These are phyloP conservation scores for Varroa destructor DNA, from an alignment of 1,140 invertebrate genomes.

Conservation along the genomic window DNA sequence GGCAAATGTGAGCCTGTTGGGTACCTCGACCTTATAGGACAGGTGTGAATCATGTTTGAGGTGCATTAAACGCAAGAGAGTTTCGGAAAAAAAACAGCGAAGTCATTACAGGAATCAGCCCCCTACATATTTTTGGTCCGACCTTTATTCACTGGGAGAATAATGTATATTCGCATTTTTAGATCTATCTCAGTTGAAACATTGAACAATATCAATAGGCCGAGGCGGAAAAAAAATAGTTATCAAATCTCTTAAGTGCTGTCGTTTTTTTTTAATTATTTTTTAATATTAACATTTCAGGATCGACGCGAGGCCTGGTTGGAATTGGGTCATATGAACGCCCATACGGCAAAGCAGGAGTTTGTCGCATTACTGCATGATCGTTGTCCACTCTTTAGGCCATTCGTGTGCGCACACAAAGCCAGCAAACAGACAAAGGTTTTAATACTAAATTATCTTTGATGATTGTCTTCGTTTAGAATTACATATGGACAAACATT, in stretches of 20 bases:
- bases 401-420: slow-evolving; percentile 66
- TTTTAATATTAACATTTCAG: not conserved
- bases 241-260: too few relatives aligned
- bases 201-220: too few relatives aligned
- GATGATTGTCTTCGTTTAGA: not conserved
- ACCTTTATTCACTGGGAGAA: too few relatives aligned
- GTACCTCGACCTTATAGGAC: slow-evolving; percentile 84
- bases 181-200: slow-evolving; percentile 5
- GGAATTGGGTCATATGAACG: slow-evolving; percentile 65
- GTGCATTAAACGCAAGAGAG: too few relatives aligned
- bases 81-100: too few relatives aligned
- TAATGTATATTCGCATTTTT: not conserved
- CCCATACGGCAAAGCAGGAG: slow-evolving; percentile 71
- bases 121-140: too few relatives aligned
- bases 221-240: too few relatives aligned
- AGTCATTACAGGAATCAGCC: too few relatives aligned
- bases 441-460: slow-evolving; percentile 1
- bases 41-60: slow-evolving; percentile 40
- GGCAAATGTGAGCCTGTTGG: slow-evolving; percentile 68
- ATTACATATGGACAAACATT: slow-evolving; percentile 3
- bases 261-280: too few relatives aligned
- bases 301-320: slow-evolving; percentile 63
- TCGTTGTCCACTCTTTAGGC: slow-evolving; percentile 72
- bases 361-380: slow-evolving; percentile 77
- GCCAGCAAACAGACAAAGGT: slow-evolving; percentile 9